Evolutionary conservation across 2,113 vertebrate species (phyloP), one percentile per base, ranked within the genome.

Genomic region (Pituophis catenifer): DNA sequence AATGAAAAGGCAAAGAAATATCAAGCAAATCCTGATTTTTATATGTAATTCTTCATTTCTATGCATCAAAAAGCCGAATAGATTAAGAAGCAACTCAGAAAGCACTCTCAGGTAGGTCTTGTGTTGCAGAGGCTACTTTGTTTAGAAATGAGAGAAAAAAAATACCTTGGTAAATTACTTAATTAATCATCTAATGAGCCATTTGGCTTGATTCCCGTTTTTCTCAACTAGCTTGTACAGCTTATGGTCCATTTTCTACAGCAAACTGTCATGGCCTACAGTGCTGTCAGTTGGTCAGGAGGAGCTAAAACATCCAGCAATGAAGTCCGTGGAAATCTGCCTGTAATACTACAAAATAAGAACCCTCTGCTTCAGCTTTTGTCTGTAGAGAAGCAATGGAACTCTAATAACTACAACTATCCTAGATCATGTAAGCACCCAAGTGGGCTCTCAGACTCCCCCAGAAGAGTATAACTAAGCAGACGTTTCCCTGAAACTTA

Each of bases 111-210:
- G 24, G 21, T 62, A 19, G 54, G n/a, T 50, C 86, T 87, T 29
- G 24, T 55, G 17, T 53, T 88, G 81, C 38, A 33, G 29, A 52
- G 15, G 53, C 19, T 13, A 23, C 8, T 0, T 0, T 10, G 4
- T 88, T 92, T 70, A 55, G 29, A 54, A 54, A 44, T 5, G 29
- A 53, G 8, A 58, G 29, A 59, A 59, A 4, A 1, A 24, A 8
- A 19, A 23, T 8, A 8, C 5, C 29, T n/a, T 88, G 3, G 6
- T 86, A 65, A 26, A 59, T 59, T 59, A 59, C 24, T 59, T 59
- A 59, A 59, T 59, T 59, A 26, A 59, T 26, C 24, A 59, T 24
- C 21, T 9, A 59, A 59, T 59, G 87, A 90, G 59, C 90, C 86
- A 91, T 88, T 62, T 94, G 86, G 12, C 29, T 90, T 91, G 29